Base-by-base conservation (phyloP, 2,888 invertebrate genomes). In the Troilus luridus region DNA sequence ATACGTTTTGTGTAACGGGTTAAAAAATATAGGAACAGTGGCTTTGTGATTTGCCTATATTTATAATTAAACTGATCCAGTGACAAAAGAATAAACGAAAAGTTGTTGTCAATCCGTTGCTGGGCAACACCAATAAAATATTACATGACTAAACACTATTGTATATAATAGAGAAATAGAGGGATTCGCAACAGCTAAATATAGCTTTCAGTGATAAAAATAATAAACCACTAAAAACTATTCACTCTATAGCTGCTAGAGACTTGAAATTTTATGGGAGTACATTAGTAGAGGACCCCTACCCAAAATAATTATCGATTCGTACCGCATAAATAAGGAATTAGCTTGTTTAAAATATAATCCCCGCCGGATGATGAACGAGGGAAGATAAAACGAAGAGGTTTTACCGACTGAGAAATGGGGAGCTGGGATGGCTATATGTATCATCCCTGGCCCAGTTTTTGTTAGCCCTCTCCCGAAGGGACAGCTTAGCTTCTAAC, bases 301-400 rank as follows among this genome's bases (percentile, higher is more conserved):
- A 67, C 12, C 67, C 24, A n/a, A 67, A 67, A 24, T 67, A 67
- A 67, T 12, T 67, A 67, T 67, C 67, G 67, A 67, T 67, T 67
- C 12, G 67, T 67, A 24, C 9, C 24, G 24, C 67, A 67, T 67
- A 67, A 67, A 67, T 67, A 67, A 67, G 67, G 67, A 24, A 67
- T 67, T 67, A 67, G 67, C 67, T 67, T 67, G 67, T 67, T 67
- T 67, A 67, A 67, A 67, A n/a, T 67, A 67, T 67, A 67, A 67
- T 67, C 67, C 67, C 67, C 12, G 10, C 24, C 12, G 24, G 67
- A 67, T 67, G 67, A 67, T 67, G 24, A 67, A 67, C 67, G 67
- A 24, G 24, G 67, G n/a, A 24, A 67, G 67, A 67, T 67, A 67
- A 67, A 67, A 67, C 67, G 24, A 67, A 67, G 67, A 67, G 67